phyloP scores from a whole-genome alignment of 2,888 invertebrate genomes.

The Xestobium rufovillosum region DNA sequence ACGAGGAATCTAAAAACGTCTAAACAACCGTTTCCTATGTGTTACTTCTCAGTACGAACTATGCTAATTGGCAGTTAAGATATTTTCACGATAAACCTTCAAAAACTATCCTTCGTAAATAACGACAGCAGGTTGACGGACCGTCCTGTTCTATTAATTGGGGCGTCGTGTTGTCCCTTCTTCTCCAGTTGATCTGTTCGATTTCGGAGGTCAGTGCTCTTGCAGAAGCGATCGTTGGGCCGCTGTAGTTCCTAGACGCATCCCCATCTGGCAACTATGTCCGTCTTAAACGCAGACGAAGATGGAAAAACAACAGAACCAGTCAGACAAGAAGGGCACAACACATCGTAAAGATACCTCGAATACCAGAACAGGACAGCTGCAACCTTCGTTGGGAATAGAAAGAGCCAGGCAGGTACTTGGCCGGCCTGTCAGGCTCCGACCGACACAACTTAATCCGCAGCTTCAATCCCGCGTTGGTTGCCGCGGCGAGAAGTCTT shows the following conservation, averaged over 20 bases:
- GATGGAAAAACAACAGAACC: no score
- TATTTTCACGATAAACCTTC: no score
- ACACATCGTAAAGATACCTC: slow-evolving; percentile 29
- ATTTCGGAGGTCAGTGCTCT: slow-evolving; percentile 18
- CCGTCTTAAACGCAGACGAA: no score
- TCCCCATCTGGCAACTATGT: slow-evolving; percentile 29
- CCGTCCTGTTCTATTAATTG: no score
- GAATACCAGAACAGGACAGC: slow-evolving; percentile 21
- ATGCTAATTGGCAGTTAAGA: no score
- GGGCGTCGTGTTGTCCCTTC: no score
- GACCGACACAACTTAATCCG: slow-evolving; percentile 42
- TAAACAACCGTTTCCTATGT: no score
- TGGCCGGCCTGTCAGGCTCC: slow-evolving; percentile 36
- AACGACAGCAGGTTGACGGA: no score
- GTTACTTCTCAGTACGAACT: no score
- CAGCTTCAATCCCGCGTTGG: slow-evolving; percentile 32
- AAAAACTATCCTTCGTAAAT: no score
- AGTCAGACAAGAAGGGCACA: slow-evolving; percentile 29
- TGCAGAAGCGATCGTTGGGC: slow-evolving; percentile 22
- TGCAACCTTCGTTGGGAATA: slow-evolving; percentile 21
- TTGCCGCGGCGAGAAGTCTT: slow-evolving; percentile 27
- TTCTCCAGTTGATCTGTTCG: no score
- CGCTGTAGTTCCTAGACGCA: slow-evolving; percentile 28
- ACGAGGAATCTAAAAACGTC: no score
- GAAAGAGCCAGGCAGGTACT: slow-evolving; percentile 26